These are phyloP conservation scores for Agraylea sexmaculata DNA, from an alignment of 1,140 invertebrate genomes.

Conservation along the genomic window DNA sequence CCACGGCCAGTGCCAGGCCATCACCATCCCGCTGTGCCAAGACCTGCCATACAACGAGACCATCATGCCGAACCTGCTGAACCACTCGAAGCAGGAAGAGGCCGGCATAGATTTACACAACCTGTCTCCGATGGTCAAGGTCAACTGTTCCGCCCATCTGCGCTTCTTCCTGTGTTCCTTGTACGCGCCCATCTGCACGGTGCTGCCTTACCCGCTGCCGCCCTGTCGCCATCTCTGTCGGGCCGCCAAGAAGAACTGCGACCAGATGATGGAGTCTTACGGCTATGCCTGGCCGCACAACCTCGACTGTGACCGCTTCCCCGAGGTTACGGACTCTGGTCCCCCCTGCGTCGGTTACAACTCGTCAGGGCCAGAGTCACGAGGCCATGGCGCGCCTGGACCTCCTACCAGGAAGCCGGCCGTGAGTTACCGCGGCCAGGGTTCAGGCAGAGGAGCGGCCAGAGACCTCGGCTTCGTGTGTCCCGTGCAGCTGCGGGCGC, in stretches of 20 bases:
- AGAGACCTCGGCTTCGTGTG: conserved; percentile 73
- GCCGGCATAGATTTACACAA: conserved; percentile 88
- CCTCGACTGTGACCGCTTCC: conserved; percentile 85
- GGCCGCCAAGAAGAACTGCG: conserved; percentile 79
- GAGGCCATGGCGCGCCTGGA: conserved; percentile 25
- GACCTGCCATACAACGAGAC: conserved; percentile 91
- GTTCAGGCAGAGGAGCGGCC: conserved; percentile 33
- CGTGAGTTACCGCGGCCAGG: conserved; percentile 33
- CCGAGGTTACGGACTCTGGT: conserved; percentile 50
- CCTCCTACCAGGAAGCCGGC: conserved; percentile 30
- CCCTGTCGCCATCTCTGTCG: conserved; percentile 87
- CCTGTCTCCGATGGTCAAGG: conserved; percentile 91
- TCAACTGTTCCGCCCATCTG: conserved; percentile 87
- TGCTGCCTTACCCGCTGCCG: conserved; percentile 84
- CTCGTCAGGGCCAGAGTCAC: conserved; percentile 41
- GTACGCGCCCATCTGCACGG: conserved; percentile 92
- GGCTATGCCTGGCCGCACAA: conserved; percentile 90
- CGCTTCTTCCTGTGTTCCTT: conserved; percentile 94
- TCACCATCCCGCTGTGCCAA: conserved; percentile 84
- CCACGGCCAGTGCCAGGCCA: conserved; percentile 82
- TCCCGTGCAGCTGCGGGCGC: conserved; percentile 73
- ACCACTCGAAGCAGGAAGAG: conserved; percentile 90
- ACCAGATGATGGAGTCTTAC: conserved; percentile 83
- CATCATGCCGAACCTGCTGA: conserved; percentile 90
- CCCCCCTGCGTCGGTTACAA: conserved; percentile 83